A percentile compares a stretch with the other conserved stretches of the same genome.
phyloP scores from a whole-genome alignment of 1,140 invertebrate genomes.

The Laupala kohalensis region DNA sequence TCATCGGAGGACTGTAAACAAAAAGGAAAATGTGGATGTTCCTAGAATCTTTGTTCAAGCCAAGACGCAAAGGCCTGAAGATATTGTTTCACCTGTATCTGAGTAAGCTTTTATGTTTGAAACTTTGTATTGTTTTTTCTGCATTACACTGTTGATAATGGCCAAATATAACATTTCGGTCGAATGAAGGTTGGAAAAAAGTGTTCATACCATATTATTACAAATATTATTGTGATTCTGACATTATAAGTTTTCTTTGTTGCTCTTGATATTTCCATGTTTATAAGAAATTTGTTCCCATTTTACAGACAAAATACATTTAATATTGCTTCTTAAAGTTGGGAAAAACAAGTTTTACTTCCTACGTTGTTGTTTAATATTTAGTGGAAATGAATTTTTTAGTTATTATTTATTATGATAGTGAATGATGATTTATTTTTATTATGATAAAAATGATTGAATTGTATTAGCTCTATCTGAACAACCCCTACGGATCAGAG shows the following conservation, averaged over 20 bases:
- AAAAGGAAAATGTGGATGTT: conserved; percentile 82
- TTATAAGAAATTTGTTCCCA: too few relatives aligned
- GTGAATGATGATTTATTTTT: neutral
- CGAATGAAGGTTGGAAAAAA: too few relatives aligned
- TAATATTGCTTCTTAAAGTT: too few relatives aligned
- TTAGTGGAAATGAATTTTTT: neutral
- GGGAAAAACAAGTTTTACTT: too few relatives aligned
- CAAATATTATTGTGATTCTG: neutral
- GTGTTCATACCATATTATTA: neutral
- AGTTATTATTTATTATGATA: neutral
- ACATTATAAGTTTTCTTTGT: neutral
- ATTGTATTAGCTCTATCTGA: neutral
- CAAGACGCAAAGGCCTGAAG: conserved; percentile 54
- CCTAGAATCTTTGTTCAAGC: conserved; percentile 84
- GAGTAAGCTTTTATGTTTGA: too few relatives aligned
- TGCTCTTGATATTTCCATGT: neutral
- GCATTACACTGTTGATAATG: too few relatives aligned
- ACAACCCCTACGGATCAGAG: neutral
- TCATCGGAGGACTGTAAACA: conserved; percentile 73
- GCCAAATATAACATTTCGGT: too few relatives aligned
- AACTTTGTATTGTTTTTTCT: too few relatives aligned
- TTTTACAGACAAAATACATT: too few relatives aligned
- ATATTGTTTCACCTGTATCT: neutral
- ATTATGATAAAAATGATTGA: neutral
- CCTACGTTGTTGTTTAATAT: too few relatives aligned